Base-by-base conservation (phyloP, 2,113 vertebrate species). In the Nycticebus coucang region DNA sequence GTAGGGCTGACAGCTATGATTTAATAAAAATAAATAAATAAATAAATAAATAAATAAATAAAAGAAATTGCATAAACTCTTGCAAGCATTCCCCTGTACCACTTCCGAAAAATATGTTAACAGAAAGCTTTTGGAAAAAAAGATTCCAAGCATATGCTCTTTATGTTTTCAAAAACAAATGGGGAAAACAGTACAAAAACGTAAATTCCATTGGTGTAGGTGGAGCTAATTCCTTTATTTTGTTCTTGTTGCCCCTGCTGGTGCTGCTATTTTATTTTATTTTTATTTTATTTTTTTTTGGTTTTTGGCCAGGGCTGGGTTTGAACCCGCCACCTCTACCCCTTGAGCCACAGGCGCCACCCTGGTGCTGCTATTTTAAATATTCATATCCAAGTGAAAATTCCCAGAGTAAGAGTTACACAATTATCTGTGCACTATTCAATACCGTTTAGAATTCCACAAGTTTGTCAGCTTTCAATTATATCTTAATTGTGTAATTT, bases 111-210 rank as follows among this genome's bases (percentile, higher is more conserved):
- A 85, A 57, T 77, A 80, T 21, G n/a, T 50, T 69, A 37, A 92
- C 85, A 72, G 41, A 45, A 83, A 80, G 57, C 3, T 21, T 85
- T 82, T 77, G 71, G 30, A 37, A 55, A 33, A 19, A 60, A 82
- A 62, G 64, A 84, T 64, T 84, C 0, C 15, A 69, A 74, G 45
- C 19, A 69, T 50, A 62, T 37, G 19, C 18, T 30, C 15, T 71
- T 7, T 35, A 50, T 57, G 69, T 92, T 95, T 64, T 94, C 37
- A 92, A 35, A 24, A 90, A 57, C 35, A 96, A 96, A 84, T 71
- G 22, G 30, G 72, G 57, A 92, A 68, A 92, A 66, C 7, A 5
- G 35, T 87, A 93, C 60, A 26, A 83, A 95, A 69, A 72, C 28
- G 22, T 60, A 79, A 87, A 79, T 59, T 75, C 2, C 4, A 22